Evolutionary conservation across 1,140 invertebrate genomes (phyloP), one percentile per base, ranked within the genome.

Genomic region (Dreissena rostriformis): DNA sequence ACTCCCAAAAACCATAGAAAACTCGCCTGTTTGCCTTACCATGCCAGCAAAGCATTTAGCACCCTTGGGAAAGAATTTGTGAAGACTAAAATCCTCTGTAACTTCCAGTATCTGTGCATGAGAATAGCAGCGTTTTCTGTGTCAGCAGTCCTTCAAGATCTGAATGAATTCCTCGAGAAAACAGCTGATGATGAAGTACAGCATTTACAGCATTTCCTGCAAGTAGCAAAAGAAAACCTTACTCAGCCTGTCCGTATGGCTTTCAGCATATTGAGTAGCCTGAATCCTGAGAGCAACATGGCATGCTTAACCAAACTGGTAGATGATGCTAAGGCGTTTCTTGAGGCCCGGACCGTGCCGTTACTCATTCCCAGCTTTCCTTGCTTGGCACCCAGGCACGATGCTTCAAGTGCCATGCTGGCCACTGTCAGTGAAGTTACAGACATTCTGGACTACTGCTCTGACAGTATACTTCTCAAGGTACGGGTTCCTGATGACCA

Each of bases 1-100:
- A 80, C 28, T 26, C 11, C 61, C 0, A 72, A 73, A 17, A 92
- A 92, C 73, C 77, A 67, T 52, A 86, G 91, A 72, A 90, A 90
- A 76, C 77, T 92, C 7, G 86, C 86, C n/a, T 89, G 87, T 84
- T 63, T 90, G n/a, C 86, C 89, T 11, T 88, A 89, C 67, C 90
- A 92, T 70, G 70, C 90, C 4, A 85, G 86, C 11, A 68, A 85
- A 72, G 87, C 86, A 52, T 29, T 73, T 29, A 70, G 74, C 53
- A n/a, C 77, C 1, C 55, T 90, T 17, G 67, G 82, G 24, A 39
- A 22, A 24, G 75, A 87, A 15, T 53, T 65, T 22, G 89, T 83
- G 19, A 91, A 90, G 63, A 53, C 75, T 39, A 79, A 80, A 14
- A 86, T 88, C 22, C 90, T 87, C 65, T 88, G 89, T 76, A 91